Base-by-base conservation (phyloP, 2,113 vertebrate species). In the Nannobrachium achirus region DNA sequence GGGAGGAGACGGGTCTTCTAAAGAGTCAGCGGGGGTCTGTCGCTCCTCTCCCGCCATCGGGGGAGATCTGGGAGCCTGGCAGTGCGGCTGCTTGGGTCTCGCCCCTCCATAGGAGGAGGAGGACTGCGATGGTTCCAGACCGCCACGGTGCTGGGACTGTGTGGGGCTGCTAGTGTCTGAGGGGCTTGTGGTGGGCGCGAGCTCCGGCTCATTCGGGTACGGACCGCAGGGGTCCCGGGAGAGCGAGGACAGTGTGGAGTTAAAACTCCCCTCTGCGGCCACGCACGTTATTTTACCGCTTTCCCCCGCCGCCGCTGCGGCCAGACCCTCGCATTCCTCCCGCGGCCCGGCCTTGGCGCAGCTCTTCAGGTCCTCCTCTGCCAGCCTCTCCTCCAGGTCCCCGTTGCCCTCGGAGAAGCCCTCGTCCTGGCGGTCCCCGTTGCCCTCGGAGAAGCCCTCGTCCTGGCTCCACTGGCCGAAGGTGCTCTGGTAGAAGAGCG, bases 31-130 rank as follows among this genome's bases (percentile, higher is more conserved):
- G 6, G 18, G 14, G 0, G 2, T 20, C 66, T 39, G n/a, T n/a
- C n/a, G 39, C 40, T 63, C 68, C 69, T 40, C 58, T 41, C 76
- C 38, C 11, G 68, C 89, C 56, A 89, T 79, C 73, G 25, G 59
- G 66, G 80, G 69, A 70, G 81, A 56, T 82, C 76, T 89, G 18
- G 82, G 70, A 4, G 87, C 79, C 89, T 91, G 83, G 69, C 76
- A 91, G 86, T 84, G 77, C 1, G 93, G 79, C 45, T 92, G 94
- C 85, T 98, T 98, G 38, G 96, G 95, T 83, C 95, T 94, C 1
- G 95, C 95, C 2, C 94, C 95, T 88, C 94, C 94, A 68, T 84
- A 78, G 78, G 67, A 75, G 69, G 81, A 20, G 59, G 67, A 75
- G 69, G 81, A 20, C 59, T 78, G 89, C 0, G 81, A 88, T n/a